A percentile compares a stretch with the other conserved stretches of the same genome.
Conservation (phyloP, 1,140 invertebrate species). For the Samia ricini region DNA sequence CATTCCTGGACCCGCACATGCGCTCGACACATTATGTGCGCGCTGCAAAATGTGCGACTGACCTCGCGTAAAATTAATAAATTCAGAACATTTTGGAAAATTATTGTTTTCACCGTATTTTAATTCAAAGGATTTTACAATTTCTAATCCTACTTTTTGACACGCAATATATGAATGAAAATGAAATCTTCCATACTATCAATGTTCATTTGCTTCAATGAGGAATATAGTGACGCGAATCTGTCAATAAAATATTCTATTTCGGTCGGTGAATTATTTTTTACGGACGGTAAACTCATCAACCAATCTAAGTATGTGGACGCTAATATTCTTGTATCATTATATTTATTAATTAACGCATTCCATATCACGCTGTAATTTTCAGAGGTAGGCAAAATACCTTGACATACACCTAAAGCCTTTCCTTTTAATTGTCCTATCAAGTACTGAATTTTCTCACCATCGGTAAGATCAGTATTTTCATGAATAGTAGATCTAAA, state of each 20-base stretch:
- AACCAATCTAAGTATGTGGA: slow-evolving; percentile 18
- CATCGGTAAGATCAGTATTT: slow-evolving; percentile 13
- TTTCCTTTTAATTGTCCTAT: slow-evolving; percentile 17
- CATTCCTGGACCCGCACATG: not conserved
- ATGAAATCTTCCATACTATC: not conserved
- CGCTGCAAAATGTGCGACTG: not conserved
- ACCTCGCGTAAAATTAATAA: not conserved
- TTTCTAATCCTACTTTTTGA: not conserved
- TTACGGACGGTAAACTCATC: slow-evolving; percentile 9
- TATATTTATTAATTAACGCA: slow-evolving; percentile 19
- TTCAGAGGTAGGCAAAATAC: slow-evolving; percentile 22
- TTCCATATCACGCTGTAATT: slow-evolving; percentile 25
- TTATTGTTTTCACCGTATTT: not conserved
- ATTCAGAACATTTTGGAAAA: not conserved
- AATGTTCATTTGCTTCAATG: not conserved
- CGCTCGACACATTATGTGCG: not conserved
- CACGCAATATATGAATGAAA: not conserved
- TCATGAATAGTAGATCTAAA: slow-evolving; percentile 18
- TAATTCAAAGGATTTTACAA: not conserved
- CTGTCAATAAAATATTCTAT: not conserved
- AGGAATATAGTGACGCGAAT: not conserved
- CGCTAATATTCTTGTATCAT: slow-evolving; percentile 17
- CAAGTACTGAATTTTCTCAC: slow-evolving; percentile 22
- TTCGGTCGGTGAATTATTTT: not conserved
- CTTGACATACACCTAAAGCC: slow-evolving; percentile 21